Percentiles rank a stretch among this genome's conserved stretches.
Conservation (phyloP, 2,797 vertebrate species). For the Anabas testudineus region DNA sequence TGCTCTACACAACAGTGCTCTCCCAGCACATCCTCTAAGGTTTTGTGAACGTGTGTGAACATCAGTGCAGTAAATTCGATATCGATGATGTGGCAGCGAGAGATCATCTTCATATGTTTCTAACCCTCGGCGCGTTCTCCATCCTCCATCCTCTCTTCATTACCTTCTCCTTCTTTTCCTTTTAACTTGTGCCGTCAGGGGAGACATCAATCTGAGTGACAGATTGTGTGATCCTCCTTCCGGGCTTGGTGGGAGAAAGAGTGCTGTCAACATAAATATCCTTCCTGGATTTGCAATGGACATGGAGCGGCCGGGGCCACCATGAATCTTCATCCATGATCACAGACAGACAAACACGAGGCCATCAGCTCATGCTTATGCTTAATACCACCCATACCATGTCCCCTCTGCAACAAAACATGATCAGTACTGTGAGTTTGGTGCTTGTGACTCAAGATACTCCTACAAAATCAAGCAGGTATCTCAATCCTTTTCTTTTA, state of each 20-base stretch:
- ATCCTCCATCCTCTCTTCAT: conserved; percentile 57
- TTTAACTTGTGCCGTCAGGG: conserved; percentile 71
- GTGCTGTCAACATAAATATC: conserved; percentile 78
- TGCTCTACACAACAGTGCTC: conserved; percentile 41
- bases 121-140: conserved; percentile 46
- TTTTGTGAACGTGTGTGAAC: conserved; percentile 42
- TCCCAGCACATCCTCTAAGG: conserved; percentile 31
- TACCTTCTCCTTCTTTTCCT: conserved; percentile 67
- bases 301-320: conserved; percentile 60
- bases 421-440: conserved; percentile 3
- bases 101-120: conserved; percentile 53
- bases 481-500: too few species aligned
- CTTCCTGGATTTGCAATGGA: conserved; percentile 49
- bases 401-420: conserved; percentile 3
- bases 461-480: too few species aligned
- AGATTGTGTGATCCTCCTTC: conserved; percentile 75
- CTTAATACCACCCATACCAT: neutral
- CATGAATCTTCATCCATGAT: conserved; percentile 62
- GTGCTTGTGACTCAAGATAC: too few species aligned
- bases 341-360: conserved; percentile 34
- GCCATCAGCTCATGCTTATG: conserved; percentile 20
- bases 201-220: conserved; percentile 77
- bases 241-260: conserved; percentile 72
- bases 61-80: conserved; percentile 59
- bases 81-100: conserved; percentile 51